Evolutionary conservation across 1,140 invertebrate species (phyloP), one percentile per base, ranked within the genome.

Genomic region (Neodiprion pinetum): DNA sequence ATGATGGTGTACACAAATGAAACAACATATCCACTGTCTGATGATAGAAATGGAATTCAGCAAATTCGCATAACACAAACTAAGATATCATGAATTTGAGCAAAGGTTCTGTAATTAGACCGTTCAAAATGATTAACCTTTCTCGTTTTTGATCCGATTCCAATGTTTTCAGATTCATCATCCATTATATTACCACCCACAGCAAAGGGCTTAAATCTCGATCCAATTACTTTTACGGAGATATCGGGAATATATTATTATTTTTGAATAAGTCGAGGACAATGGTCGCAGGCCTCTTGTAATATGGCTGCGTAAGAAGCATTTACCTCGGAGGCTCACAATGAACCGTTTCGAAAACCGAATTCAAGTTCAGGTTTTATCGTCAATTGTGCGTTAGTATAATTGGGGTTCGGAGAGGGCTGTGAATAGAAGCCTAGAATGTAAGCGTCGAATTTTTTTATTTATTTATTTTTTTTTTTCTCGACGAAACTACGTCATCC

Each of bases 321-420:
- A 61, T 61, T 61, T 61, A 61, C 53, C n/a, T 61, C 53, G 4
- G n/a, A 61, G 53, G 28, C 2, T 40, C 53, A 61, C 53, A 17
- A 61, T 17, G 53, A 61, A 14, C 53, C 11, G 53, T 9, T 61
- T 40, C 28, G n/a, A 17, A 61, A 61, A 14, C 53, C 53, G 8
- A 61, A 61, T 14, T 61, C 53, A 17, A 61, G 53, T 61, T 61
- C 11, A 61, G 53, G 53, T 61, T 61, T 61, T 61, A 61, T 61
- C 53, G 53, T 61, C 53, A 61, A 61, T 61, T 61, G 53, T 61
- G 53, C 53, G 53, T 61, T 61, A 61, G 53, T 61, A 61, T 61
- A 61, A 61, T 61, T 61, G 53, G 53, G 53, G 53, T 61, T 61
- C 53, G 53, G 7, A 9, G 53, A 61, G 53, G 53, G 53, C 9